Base-by-base conservation (phyloP, 2,888 invertebrate genomes). In the Lycophotia porphyrea region DNA sequence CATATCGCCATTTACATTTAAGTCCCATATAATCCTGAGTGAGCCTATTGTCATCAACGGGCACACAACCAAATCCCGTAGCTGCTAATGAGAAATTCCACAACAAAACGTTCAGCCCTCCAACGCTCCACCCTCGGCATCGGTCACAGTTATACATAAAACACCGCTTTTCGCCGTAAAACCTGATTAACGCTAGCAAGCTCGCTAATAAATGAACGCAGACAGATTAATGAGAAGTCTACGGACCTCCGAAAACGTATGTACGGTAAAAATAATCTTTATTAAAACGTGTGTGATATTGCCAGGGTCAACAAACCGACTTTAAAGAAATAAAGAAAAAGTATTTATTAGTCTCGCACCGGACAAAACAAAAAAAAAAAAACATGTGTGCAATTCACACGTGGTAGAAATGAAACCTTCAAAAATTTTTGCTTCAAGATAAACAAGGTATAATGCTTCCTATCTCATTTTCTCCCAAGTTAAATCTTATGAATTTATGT, bases 171-270 rank as follows among this genome's bases (percentile, higher is more conserved):
- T 55, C 31, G 2, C n/a, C 21, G 27, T 72, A 72, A 63, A 77
- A 34, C 63, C 47, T 71, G 4, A 55, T 39, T 39, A 71, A 39
- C 44, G 31, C 34, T n/a, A 52, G 55, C 52, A 47, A 34, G 2
- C 61, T 71, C 13, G 24, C 31, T 67, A 77, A 77, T 63, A 71
- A 79, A 63, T 55, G 31, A 58, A 52, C 36, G 31, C 52, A 15
- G 36, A 55, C 49, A 31, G n/a, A 39, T 77, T 44, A 39, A 77
- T 42, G 31, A 21, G 24, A 9, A 15, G 39, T 44, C 27, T 15
- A 24, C 15, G n/a, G 42, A 39, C 31, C 36, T 61, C 11, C 15
- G 24, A 15, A 36, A n/a, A 24, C 15, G 13, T 61, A 44, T 34
- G 27, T 7, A 27, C n/a, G 1, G 34, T 13, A 49, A 34, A 39